phyloP scores from a whole-genome alignment of 1,140 invertebrate species.

The Mesaphorura yosii region DNA sequence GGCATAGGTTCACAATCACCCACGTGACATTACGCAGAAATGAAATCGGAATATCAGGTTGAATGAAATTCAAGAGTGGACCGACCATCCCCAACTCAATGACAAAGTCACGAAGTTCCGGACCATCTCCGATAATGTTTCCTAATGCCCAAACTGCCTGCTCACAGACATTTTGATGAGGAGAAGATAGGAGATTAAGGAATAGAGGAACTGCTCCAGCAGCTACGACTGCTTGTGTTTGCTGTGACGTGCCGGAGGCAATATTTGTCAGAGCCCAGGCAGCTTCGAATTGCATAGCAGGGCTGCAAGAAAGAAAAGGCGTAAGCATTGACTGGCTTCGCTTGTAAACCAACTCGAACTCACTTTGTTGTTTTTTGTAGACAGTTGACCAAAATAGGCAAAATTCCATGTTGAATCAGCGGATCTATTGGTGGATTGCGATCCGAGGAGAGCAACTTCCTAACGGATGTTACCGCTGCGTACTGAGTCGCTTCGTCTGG shows the following conservation, averaged over 20 bases:
- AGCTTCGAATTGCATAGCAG: conserved; percentile 92
- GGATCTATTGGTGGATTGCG: conserved; percentile 98
- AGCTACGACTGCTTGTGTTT: conserved; percentile 90
- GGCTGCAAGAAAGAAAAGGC: conserved; percentile 45
- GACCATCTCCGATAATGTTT: conserved; percentile 89
- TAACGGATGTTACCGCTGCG: conserved; percentile 68
- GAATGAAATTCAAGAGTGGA: conserved; percentile 80
- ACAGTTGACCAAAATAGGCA: conserved; percentile 86
- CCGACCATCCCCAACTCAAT: conserved; percentile 79
- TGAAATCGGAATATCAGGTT: conserved; percentile 79
- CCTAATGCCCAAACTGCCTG: conserved; percentile 95
- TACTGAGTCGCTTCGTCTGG: conserved; percentile 60
- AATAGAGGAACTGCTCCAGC: conserved; percentile 93
- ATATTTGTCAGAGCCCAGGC: conserved; percentile 99
- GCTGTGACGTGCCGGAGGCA: conserved; percentile 88
- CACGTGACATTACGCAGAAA: conserved; percentile 95
- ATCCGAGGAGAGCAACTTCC: conserved; percentile 92
- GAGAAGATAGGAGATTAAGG: conserved; percentile 73
- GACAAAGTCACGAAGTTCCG: conserved; percentile 77
- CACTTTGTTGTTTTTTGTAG: conserved; percentile 65
- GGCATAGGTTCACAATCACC: conserved; percentile 94
- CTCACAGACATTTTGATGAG: conserved; percentile 95
- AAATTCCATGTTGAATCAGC: conserved; percentile 81
- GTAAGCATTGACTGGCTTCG: background rate
- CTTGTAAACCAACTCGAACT: conserved; percentile 27